Evolutionary conservation across 1,140 invertebrate species (phyloP).

Genomic region (Atta cephalotes): DNA sequence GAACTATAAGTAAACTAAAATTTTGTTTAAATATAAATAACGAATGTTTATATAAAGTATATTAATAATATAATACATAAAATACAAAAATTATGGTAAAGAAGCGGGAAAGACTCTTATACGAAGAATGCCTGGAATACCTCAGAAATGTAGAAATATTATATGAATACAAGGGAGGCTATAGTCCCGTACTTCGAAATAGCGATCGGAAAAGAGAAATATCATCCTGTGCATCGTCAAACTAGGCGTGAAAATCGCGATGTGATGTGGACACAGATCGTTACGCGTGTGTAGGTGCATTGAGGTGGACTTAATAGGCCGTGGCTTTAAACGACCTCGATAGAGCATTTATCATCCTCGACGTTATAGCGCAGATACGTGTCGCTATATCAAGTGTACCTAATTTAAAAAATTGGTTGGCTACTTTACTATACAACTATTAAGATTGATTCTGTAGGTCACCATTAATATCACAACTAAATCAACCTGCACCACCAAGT

Average conservation of each 20-base stretch:
- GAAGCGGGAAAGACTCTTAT: background rate
- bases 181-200: background rate
- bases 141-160: background rate
- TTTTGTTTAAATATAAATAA: conserved; percentile 1
- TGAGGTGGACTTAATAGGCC: conserved; percentile 47
- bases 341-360: conserved; percentile 39
- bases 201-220: conserved; percentile 51
- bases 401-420: conserved; percentile 3
- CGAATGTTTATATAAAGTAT: conserved; percentile 1
- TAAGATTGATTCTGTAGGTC: background rate
- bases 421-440: background rate
- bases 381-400: conserved; percentile 1
- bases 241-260: conserved; percentile 60
- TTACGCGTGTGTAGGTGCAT: conserved; percentile 41
- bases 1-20: background rate
- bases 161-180: background rate
- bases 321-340: conserved; percentile 46
- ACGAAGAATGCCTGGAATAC: background rate
- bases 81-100: background rate
- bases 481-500: background rate
- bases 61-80: conserved; percentile 3
- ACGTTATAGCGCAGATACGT: background rate
- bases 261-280: conserved; percentile 46
- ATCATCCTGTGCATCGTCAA: conserved; percentile 19
- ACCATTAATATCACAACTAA: background rate